These are phyloP conservation scores for Hippolais icterina DNA, from an alignment of 2,113 vertebrate genomes.

Conservation along the genomic window DNA sequence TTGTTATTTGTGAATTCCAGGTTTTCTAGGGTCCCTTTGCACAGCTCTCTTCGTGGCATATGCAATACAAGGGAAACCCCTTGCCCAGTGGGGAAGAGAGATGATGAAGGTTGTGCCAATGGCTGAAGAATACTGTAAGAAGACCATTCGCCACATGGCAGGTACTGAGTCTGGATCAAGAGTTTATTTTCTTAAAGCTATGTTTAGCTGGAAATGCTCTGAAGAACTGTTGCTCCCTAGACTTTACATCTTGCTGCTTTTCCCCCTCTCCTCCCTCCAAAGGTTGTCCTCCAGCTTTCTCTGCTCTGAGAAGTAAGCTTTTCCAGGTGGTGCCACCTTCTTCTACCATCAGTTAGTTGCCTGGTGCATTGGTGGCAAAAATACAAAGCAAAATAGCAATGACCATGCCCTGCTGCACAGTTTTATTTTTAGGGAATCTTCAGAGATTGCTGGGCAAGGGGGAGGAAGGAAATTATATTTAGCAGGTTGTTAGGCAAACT, in stretches of 20 bases:
- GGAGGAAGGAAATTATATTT: not conserved
- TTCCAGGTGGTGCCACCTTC: not conserved
- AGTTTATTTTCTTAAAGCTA: not conserved
- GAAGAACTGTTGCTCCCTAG: not conserved
- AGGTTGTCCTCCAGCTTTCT: not conserved
- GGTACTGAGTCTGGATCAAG: constrained; percentile 68
- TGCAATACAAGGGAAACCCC: constrained; percentile 87
- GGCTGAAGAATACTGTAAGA: constrained; percentile 92
- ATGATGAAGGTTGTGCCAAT: constrained; percentile 86
- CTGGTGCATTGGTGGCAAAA: not conserved
- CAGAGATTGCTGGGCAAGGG: not conserved
- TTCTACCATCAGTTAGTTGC: not conserved
- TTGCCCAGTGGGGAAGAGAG: constrained; percentile 88
- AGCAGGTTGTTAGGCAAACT: not conserved
- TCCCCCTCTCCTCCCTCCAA: not conserved
- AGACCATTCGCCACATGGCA: constrained; percentile 94
- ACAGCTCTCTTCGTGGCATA: constrained; percentile 91
- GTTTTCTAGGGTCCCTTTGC: constrained; percentile 91
- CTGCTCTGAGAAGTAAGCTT: not conserved
- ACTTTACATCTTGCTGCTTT: not conserved
- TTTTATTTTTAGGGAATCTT: constrained; percentile 1
- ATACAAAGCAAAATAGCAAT: not conserved
- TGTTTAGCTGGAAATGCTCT: not conserved
- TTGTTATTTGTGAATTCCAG: constrained; percentile 63
- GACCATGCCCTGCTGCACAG: not conserved